Conservation (phyloP, 2,888 invertebrate genomes). For the Stegophylla sp. region DNA sequence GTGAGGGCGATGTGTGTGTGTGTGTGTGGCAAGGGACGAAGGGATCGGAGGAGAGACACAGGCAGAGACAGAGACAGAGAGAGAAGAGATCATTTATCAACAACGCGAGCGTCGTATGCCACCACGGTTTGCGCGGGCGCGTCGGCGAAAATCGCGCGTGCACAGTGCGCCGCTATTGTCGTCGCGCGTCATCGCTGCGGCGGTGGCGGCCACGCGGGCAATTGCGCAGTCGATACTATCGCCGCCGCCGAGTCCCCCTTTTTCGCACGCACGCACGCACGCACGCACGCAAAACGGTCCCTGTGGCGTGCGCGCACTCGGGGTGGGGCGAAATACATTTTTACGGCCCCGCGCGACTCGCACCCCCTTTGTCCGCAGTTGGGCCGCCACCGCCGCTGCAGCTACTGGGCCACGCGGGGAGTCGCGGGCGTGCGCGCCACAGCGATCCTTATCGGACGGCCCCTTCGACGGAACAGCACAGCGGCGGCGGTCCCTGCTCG, state of each 20-base stretch:
- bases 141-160: not conserved
- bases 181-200: constrained; percentile 11
- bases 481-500: not conserved
- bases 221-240: constrained; percentile 56
- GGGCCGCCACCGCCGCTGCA: not conserved
- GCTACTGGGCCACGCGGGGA: not conserved
- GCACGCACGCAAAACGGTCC: not conserved
- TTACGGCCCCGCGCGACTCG: constrained; percentile 11
- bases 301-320: not conserved
- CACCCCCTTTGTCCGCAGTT: constrained; percentile 27
- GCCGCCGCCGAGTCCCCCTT: constrained; percentile 26
- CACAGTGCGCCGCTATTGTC: not conserved
- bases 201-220: constrained; percentile 39
- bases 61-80: not conserved
- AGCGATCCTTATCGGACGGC: constrained; percentile 54
- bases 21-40: not conserved
- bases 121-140: not conserved
- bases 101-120: constrained; percentile 33
- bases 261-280: not conserved
- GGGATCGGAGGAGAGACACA: too few relatives aligned
- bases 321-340: constrained; percentile 56
- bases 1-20: not conserved
- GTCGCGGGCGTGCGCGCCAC: constrained; percentile 15
- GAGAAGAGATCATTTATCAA: constrained; percentile 48
- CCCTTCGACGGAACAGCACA: not conserved